These are phyloP conservation scores for Ormyrus pomaceus DNA, from an alignment of 2,888 invertebrate genomes.

Conservation along the genomic window DNA sequence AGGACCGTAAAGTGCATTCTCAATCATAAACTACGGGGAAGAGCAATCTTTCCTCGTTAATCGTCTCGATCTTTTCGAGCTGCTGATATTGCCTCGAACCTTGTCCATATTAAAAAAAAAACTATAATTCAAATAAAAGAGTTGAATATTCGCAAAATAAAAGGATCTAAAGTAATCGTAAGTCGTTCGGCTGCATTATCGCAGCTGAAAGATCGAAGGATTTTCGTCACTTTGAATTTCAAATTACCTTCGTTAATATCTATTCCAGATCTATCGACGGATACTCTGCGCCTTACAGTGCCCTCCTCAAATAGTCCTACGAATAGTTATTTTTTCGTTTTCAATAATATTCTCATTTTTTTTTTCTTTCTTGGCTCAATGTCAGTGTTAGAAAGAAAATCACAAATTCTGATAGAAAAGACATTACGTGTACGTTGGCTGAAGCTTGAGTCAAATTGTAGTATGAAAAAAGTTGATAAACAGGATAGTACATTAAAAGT, in stretches of 20 bases:
- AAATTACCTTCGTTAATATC: constrained; percentile 78
- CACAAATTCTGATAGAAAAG: constrained; percentile 53
- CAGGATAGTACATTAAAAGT: background rate
- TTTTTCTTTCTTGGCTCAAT: constrained; percentile 51
- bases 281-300: constrained; percentile 77
- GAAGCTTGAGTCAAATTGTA: constrained; percentile 25
- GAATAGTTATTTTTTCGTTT: constrained; percentile 65
- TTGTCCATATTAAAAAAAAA: background rate
- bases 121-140: background rate
- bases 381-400: constrained; percentile 32
- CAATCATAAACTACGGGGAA: constrained; percentile 59
- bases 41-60: constrained; percentile 47
- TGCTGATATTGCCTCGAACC: constrained; percentile 26
- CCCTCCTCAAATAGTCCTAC: constrained; percentile 73
- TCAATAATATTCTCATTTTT: constrained; percentile 61
- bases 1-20: constrained; percentile 69
- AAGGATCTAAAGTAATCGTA: background rate
- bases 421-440: constrained; percentile 27
- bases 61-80: constrained; percentile 35
- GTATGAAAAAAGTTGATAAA: constrained; percentile 7
- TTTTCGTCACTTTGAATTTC: constrained; percentile 53
- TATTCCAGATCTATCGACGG: constrained; percentile 78
- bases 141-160: background rate
- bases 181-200: constrained; percentile 29
- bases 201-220: constrained; percentile 30